A percentile compares a stretch with the other conserved stretches of the same genome.
phyloP scores from a whole-genome alignment of 2,797 vertebrate genomes.

The Argya squamiceps region DNA sequence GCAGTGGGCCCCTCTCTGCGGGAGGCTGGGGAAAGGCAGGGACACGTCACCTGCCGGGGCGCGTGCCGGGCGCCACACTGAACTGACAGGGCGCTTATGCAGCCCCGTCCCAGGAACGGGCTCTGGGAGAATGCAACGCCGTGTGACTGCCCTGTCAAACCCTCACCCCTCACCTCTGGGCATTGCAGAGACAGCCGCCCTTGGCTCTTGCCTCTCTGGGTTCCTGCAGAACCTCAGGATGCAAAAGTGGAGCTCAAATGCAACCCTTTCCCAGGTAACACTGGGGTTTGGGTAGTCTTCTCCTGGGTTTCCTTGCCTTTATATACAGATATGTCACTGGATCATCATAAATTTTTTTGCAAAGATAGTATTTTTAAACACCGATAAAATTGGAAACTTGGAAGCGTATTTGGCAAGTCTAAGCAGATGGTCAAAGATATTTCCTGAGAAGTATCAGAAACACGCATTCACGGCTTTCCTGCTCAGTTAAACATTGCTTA shows the following conservation, averaged over 20 bases:
- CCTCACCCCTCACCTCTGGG: constrained; percentile 10
- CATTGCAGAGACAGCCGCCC: not conserved
- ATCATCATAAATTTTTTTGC: constrained; percentile 58
- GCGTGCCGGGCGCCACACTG: constrained; percentile 29
- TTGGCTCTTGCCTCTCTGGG: not conserved
- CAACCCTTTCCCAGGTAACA: not conserved
- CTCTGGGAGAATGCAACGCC: not conserved
- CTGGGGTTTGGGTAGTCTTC: not conserved
- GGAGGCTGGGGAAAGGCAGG: constrained; percentile 63
- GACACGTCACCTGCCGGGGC: constrained; percentile 75
- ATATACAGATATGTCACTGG: constrained; percentile 39
- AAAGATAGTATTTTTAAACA: constrained; percentile 70
- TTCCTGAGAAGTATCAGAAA: constrained; percentile 74
- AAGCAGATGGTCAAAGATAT: constrained; percentile 79
- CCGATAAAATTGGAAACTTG: constrained; percentile 77
- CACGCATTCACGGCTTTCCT: constrained; percentile 61
- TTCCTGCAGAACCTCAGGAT: not conserved
- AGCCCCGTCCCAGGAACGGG: not conserved
- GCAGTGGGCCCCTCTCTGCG: constrained; percentile 58
- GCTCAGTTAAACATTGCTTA: constrained; percentile 45
- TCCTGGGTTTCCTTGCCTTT: constrained; percentile 53
- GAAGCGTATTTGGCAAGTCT: constrained; percentile 72
- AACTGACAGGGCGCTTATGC: constrained; percentile 78
- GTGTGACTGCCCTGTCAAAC: not conserved
- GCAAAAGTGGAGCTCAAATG: not conserved